Base-by-base conservation (phyloP, 2,888 invertebrate species). In the Eretmocerus hayati region DNA sequence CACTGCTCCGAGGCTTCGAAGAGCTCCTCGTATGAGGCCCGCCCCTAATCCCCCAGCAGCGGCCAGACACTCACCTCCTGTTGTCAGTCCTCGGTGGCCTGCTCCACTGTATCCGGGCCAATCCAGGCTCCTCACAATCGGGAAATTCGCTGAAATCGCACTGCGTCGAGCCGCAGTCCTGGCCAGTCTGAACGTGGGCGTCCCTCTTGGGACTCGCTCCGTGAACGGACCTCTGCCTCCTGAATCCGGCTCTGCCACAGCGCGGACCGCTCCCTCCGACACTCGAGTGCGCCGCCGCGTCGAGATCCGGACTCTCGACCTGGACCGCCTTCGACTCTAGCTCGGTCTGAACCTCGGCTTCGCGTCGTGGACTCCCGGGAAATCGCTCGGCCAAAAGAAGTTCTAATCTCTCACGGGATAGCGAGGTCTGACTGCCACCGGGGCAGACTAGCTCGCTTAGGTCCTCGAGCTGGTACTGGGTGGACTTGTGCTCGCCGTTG, bases 401-500 rank as follows among this genome's bases (percentile, higher is more conserved):
- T 32, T 64, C 61, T 35, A 64, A 46, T 1, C 55, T 54, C 2
- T 50, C 49, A 5, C 48, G 46, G 4, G 55, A 52, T 13, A 50
- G 39, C 49, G 49, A 21, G 1, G 47, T 44, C 6, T 42, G 53
- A 23, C 50, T 35, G 2, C 46, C 42, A 2, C 39, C 40, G 16
- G 55, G 49, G 31, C 42, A 55, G 1, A 62, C 54, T 5, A 57
- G 48, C 1, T 46, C 45, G 1, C 53, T 55, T 1, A 65, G 40
- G 19, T 64, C 63, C 23, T 64, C 62, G 42, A 63, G 41, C 3
- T 58, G 62, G 35, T 66, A 67, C 56, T 67, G 67, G 13, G 66
- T 62, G n/a, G 61, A 59, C 26, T 67, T 67, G 42, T 60, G 60
- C 45, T 67, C 67, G 2, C 64, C 67, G 20, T 66, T 65, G n/a